A percentile compares a stretch with the other conserved stretches of the same genome.
Evolutionary conservation across 2,113 vertebrate genomes (phyloP).

Genomic region (Trinectes maculatus): DNA sequence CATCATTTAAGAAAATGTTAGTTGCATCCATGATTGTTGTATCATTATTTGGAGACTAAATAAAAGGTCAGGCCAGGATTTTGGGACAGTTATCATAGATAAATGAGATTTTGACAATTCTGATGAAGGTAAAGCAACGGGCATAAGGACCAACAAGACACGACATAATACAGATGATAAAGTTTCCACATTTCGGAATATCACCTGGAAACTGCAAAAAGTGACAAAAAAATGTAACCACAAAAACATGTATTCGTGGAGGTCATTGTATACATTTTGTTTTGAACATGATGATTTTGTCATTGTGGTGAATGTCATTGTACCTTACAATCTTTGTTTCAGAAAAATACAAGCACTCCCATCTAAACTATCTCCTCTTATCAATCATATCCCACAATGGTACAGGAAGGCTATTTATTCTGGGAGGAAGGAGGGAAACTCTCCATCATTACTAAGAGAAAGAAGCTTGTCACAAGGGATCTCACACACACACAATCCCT

Average conservation of each 20-base stretch:
- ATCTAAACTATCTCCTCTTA: conserved; percentile 4
- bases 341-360: neutral
- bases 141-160: too few species aligned
- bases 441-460: conserved; percentile 44
- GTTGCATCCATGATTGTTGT: neutral
- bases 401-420: conserved; percentile 41
- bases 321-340: conserved; percentile 8
- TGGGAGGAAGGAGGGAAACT: conserved; percentile 57
- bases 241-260: neutral
- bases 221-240: too few species aligned
- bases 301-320: neutral
- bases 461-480: conserved; percentile 32
- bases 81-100: neutral
- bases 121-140: too few species aligned
- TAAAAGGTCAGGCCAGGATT: neutral
- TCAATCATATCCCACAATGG: conserved; percentile 18
- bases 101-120: too few species aligned
- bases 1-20: neutral
- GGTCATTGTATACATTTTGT: neutral
- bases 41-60: neutral
- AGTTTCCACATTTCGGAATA: neutral
- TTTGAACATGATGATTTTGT: neutral
- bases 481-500: conserved; percentile 15
- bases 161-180: neutral
- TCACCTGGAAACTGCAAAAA: too few species aligned